Percentiles rank a stretch among this genome's conserved stretches.
phyloP scores from a whole-genome alignment of 2,888 invertebrate species.

The Phrixothrix hirtus region DNA sequence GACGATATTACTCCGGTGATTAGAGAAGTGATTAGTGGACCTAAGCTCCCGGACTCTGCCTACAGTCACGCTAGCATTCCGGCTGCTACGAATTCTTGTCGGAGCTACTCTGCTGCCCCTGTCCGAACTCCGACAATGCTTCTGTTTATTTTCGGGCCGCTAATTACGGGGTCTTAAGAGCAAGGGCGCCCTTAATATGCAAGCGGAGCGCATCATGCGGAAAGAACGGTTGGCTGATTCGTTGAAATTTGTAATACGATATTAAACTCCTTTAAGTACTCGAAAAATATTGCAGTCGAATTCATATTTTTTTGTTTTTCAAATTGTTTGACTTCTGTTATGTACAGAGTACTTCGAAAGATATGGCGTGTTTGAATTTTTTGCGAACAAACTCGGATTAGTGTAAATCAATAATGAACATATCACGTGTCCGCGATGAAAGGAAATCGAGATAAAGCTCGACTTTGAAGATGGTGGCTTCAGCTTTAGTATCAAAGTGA shows the following conservation, averaged over 20 bases:
- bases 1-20: constrained; percentile 33
- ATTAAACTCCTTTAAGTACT: constrained; percentile 30
- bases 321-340: too few species aligned
- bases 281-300: constrained; percentile 27
- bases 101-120: constrained; percentile 27
- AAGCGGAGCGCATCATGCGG: constrained; percentile 39
- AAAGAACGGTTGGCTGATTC: constrained; percentile 31
- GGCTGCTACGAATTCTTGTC: constrained; percentile 28
- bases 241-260: constrained; percentile 32
- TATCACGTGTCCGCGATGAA: too few species aligned
- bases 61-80: constrained; percentile 34
- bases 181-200: constrained; percentile 45
- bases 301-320: too few species aligned
- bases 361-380: too few species aligned
- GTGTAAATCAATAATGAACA: too few species aligned
- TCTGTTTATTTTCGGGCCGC: constrained; percentile 48
- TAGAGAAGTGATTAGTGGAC: constrained; percentile 36
- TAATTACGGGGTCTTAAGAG: constrained; percentile 51
- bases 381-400: too few species aligned
- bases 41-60: constrained; percentile 35
- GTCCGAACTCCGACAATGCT: constrained; percentile 40
- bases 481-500: too few species aligned
- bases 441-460: too few species aligned
- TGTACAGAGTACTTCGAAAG: not conserved
- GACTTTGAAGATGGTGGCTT: too few species aligned